phyloP scores from a whole-genome alignment of 2,113 vertebrate species.

The Amazona vittata region DNA sequence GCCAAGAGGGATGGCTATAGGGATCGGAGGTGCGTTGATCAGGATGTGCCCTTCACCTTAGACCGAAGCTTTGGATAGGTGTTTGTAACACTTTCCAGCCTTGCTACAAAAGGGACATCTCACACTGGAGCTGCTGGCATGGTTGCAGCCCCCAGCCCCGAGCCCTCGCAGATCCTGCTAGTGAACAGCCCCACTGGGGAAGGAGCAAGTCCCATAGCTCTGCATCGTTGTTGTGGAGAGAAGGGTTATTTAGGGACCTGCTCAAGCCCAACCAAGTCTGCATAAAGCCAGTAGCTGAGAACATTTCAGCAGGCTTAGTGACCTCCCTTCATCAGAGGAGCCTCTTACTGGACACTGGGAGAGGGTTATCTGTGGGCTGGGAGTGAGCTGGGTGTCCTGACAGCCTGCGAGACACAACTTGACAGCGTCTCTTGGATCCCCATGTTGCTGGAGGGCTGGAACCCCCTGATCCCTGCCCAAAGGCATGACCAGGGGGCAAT shows the following conservation, averaged over 20 bases:
- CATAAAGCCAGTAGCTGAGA: neutral
- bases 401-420: neutral
- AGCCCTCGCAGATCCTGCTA: fast-evolving
- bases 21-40: fast-evolving
- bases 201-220: neutral
- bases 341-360: neutral
- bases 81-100: neutral
- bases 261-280: neutral
- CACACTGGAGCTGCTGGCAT: neutral
- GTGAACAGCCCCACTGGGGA: fast-evolving
- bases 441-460: neutral
- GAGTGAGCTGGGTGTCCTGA: fast-evolving
- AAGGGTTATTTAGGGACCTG: neutral
- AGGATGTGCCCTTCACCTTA: neutral
- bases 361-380: neutral
- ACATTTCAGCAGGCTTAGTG: neutral
- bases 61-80: neutral
- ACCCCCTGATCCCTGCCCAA: neutral
- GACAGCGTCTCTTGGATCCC: neutral
- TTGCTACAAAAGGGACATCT: neutral
- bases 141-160: neutral
- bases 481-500: neutral
- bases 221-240: neutral
- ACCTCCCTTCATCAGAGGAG: neutral
- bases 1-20: neutral